Conservation (phyloP, 2,113 vertebrate genomes). For the Eidolon helvum region DNA sequence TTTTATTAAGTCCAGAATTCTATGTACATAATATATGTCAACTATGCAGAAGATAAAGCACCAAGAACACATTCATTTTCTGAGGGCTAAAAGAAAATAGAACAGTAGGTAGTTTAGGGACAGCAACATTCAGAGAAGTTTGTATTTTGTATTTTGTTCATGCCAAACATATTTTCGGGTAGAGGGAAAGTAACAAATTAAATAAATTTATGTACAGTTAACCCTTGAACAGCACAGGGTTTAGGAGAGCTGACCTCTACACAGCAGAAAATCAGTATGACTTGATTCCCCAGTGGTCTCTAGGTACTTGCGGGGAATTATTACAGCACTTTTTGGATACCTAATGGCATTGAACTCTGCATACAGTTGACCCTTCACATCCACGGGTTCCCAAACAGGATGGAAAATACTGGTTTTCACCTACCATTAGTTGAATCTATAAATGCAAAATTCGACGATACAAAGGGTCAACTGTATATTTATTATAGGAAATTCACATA, state of each 20-base stretch:
- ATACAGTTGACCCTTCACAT: too few relatives aligned
- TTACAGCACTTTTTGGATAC: background rate
- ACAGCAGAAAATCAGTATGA: background rate
- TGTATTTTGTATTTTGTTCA: background rate
- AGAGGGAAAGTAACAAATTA: background rate
- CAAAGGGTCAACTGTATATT: background rate
- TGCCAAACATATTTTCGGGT: background rate
- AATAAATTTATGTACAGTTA: background rate
- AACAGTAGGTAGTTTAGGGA: background rate
- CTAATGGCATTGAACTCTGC: background rate
- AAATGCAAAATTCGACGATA: background rate
- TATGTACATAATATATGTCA: background rate
- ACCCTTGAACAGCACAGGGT: background rate
- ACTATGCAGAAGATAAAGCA: background rate
- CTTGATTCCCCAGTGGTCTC: too few relatives aligned
- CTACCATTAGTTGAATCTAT: background rate
- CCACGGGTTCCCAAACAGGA: background rate
- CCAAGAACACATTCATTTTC: background rate
- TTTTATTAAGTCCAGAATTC: background rate
- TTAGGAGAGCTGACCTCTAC: background rate
- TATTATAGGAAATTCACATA: background rate
- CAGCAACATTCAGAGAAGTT: background rate
- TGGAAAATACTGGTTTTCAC: background rate
- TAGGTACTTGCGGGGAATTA: background rate
- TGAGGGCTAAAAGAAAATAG: background rate